A percentile compares a stretch with the other conserved stretches of the same genome.
phyloP scores from a whole-genome alignment of 2,113 vertebrate genomes.

The Procavia capensis region DNA sequence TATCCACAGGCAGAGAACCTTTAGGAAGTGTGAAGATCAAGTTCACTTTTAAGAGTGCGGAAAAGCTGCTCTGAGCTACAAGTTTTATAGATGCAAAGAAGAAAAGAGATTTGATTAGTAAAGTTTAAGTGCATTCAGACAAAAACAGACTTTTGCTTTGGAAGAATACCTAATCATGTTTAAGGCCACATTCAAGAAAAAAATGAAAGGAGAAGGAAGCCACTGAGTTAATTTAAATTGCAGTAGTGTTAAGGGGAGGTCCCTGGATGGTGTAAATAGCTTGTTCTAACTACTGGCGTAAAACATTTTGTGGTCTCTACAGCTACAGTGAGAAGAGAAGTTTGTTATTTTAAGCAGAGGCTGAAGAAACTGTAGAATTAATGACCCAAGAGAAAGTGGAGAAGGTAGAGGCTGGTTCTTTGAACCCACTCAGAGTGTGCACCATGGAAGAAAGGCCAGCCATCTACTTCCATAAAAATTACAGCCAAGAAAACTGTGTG shows the following conservation, averaged over 20 bases:
- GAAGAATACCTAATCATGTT: not conserved
- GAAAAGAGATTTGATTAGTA: constrained; percentile 34
- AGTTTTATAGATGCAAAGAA: constrained; percentile 1
- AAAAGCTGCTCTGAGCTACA: constrained; percentile 5
- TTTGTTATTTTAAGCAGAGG: constrained; percentile 81
- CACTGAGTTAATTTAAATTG: not conserved
- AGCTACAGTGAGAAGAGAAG: constrained; percentile 83
- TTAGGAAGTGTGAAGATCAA: not conserved
- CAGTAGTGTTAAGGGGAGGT: not conserved
- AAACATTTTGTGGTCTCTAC: constrained; percentile 72
- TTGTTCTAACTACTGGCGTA: not conserved
- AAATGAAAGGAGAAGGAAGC: constrained; percentile 18
- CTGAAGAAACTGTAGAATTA: constrained; percentile 86
- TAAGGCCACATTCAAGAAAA: constrained; percentile 33
- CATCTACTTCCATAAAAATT: not conserved
- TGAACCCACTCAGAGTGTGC: not conserved
- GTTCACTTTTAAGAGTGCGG: constrained; percentile 24
- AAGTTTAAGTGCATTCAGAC: constrained; percentile 55
- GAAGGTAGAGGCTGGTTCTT: constrained; percentile 95
- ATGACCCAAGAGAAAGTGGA: constrained; percentile 86
- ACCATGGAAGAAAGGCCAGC: not conserved
- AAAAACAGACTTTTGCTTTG: constrained; percentile 51
- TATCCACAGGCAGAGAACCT: not conserved
- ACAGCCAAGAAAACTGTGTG: not conserved
- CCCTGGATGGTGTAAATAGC: not conserved